Conservation (phyloP, 2,113 vertebrate genomes). For the Macrotis lagotis region DNA sequence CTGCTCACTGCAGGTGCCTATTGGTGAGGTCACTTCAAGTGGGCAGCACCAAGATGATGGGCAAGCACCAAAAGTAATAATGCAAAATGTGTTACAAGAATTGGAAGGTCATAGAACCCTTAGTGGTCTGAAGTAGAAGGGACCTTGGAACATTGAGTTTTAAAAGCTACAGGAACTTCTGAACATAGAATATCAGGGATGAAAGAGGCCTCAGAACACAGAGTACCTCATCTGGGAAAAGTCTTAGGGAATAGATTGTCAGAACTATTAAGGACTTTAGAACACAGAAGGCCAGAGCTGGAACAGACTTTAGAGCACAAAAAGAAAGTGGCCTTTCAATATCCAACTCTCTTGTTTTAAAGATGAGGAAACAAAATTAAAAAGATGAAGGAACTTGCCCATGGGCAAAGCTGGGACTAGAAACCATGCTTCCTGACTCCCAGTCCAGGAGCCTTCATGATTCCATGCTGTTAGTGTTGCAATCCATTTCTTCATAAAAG, state of each 20-base stretch:
- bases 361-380: neutral
- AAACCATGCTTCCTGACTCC: neutral
- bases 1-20: neutral
- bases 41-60: constrained; percentile 22
- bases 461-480: neutral
- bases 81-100: neutral
- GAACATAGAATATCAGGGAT: neutral
- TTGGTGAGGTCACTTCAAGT: constrained; percentile 37
- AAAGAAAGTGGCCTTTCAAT: neutral
- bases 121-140: neutral
- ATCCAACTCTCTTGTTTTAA: neutral
- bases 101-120: neutral
- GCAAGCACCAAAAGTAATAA: neutral
- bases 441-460: neutral
- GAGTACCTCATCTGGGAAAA: neutral
- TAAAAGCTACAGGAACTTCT: neutral
- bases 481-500: neutral
- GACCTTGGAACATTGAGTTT: neutral
- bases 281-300: neutral
- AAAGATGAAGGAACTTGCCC: neutral
- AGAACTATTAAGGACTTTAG: neutral
- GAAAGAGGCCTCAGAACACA: neutral
- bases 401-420: neutral
- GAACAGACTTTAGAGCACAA: neutral
- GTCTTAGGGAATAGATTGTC: neutral